These are phyloP conservation scores for Hipparchia semele DNA, from an alignment of 2,888 invertebrate genomes.

Conservation along the genomic window DNA sequence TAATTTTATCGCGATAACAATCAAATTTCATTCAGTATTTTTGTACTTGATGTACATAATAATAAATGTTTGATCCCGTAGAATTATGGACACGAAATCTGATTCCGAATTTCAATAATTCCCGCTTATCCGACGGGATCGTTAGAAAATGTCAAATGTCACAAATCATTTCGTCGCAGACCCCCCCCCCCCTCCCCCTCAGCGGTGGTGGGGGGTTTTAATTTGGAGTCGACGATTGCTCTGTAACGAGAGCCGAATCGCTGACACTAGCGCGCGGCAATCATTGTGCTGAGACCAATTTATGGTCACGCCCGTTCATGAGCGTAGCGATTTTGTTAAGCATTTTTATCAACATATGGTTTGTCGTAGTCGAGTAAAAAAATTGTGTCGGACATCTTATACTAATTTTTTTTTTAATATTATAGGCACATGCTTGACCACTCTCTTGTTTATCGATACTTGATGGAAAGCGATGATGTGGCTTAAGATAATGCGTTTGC, in stretches of 20 bases:
- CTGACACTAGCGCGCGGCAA: slow-evolving; percentile 77
- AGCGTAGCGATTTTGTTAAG: slow-evolving; percentile 48
- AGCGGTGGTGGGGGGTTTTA: slow-evolving; percentile 64
- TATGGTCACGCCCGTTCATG: slow-evolving; percentile 30
- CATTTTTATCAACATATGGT: not conserved
- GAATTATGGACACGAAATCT: slow-evolving; percentile 12
- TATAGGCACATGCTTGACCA: too few relatives aligned
- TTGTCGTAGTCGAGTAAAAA: too few relatives aligned
- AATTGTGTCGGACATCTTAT: too few relatives aligned
- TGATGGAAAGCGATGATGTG: too few relatives aligned
- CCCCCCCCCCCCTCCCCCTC: slow-evolving; percentile 15
- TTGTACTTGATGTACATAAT: too few relatives aligned
- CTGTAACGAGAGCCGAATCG: slow-evolving; percentile 76
- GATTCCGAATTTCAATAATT: slow-evolving; percentile 19
- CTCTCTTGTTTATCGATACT: too few relatives aligned
- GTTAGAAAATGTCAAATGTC: slow-evolving; percentile 36
- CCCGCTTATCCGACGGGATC: slow-evolving; percentile 27
- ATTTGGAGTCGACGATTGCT: slow-evolving; percentile 71
- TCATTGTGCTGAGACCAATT: slow-evolving; percentile 57
- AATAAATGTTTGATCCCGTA: slow-evolving; percentile 5
- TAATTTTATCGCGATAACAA: too few relatives aligned
- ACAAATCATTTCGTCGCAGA: slow-evolving; percentile 37
- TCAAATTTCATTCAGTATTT: too few relatives aligned
- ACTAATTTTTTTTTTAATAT: too few relatives aligned
- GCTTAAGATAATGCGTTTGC: too few relatives aligned